Base-by-base conservation (phyloP, 2,888 invertebrate genomes). In the Graphium colonna region DNA sequence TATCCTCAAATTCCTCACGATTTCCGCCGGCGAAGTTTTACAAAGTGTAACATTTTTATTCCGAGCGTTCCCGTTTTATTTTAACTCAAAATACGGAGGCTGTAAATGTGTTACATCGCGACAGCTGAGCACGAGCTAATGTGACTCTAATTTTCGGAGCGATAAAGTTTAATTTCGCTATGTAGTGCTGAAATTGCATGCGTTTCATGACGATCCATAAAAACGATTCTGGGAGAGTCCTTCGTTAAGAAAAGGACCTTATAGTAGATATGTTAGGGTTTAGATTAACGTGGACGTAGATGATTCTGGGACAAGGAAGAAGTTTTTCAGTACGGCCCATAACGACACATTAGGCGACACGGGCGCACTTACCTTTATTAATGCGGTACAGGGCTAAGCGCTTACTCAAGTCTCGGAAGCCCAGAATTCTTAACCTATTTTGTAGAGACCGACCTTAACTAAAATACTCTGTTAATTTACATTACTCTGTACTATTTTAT, bases 281-380 rank as follows among this genome's bases (percentile, higher is more conserved):
- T 63, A 54, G 65, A 63, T 74, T 75, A 8, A 59, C 26, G 57
- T 69, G 68, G 44, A 40, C 43, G 45, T 38, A 36, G 28, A 43
- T 60, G 56, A 61, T 67, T 68, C 67, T 67, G 70, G 73, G 75
- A 74, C 72, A 67, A 67, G 68, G 72, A 75, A 77, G 73, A 82
- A 82, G 80, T 85, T 85, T 85, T 84, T 82, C 80, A 79, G 85
- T 75, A 75, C 71, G 77, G 79, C 75, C 74, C 79, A 79, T 87
- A 85, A 87, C 82, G 79, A 75, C 80, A 84, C 85, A 87, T 87
- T 87, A 86, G 80, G 73, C 72, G 78, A 77, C 79, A 79, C 73
- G 75, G 77, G 73, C 77, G 75, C 79, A 75, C 79, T 84, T 82
- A 84, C 85, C 82, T 86, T 83, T 85, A 85, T 82, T 82, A 85